Conservation (phyloP, 30 jellyfish, hydroid and myxozoan genomes). For the Hydra vulgaris region DNA sequence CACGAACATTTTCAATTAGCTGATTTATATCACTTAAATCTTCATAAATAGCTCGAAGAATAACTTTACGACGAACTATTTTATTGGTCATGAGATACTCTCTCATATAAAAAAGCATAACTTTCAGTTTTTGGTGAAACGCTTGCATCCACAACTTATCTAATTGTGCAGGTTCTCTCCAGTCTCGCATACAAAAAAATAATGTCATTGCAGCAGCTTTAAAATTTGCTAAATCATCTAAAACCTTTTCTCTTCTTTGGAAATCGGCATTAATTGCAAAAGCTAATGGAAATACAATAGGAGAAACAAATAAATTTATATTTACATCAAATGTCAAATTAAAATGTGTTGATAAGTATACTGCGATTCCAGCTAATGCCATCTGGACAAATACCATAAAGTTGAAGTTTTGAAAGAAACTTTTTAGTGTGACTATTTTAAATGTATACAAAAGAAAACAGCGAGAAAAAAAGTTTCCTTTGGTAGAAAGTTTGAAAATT, state of each 20-base stretch:
- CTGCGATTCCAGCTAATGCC: constrained; percentile 68
- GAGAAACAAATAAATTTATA: constrained; percentile 86
- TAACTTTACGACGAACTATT: constrained; percentile 43
- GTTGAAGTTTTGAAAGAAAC: constrained; percentile 77
- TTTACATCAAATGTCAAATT: constrained; percentile 57
- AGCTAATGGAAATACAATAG: constrained; percentile 95
- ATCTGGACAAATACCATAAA: constrained; percentile 80
- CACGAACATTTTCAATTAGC: constrained; percentile 63
- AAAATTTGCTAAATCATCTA: constrained; percentile 84
- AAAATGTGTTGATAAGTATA: constrained; percentile 13
- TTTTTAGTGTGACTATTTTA: constrained; percentile 27
- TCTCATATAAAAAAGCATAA: constrained; percentile 77
- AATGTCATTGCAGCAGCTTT: constrained; percentile 83
- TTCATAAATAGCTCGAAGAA: constrained; percentile 70
- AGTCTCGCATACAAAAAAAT: constrained; percentile 89
- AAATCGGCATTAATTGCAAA: constrained; percentile 94
- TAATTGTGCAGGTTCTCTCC: constrained; percentile 51
- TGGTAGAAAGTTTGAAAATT: constrained; percentile 39
- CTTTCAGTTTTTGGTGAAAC: constrained; percentile 63
- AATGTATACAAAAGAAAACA: constrained; percentile 16
- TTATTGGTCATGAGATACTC: constrained; percentile 87
- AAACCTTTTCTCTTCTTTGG: constrained; percentile 96
- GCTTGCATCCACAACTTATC: constrained; percentile 76
- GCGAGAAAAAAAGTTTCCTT: neutral
- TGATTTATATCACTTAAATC: constrained; percentile 95